A percentile compares a stretch with the other conserved stretches of the same genome.
These are phyloP conservation scores for Tragelaphus imberbis DNA, from an alignment of 2,113 vertebrate genomes.

Conservation along the genomic window DNA sequence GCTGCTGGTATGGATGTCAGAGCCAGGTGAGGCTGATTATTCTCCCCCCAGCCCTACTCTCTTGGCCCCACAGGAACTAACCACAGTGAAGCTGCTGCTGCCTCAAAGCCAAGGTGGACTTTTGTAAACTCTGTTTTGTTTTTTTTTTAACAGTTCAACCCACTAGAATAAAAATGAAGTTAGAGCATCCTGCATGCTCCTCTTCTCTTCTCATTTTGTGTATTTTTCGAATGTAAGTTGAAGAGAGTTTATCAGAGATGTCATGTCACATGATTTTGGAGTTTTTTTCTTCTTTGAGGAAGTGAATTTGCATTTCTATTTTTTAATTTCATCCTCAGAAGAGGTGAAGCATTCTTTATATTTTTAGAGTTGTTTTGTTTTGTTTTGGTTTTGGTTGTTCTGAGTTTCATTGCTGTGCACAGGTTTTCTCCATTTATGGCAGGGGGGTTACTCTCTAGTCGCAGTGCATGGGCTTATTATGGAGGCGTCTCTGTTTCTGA, in stretches of 20 bases:
- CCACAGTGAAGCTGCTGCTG: neutral
- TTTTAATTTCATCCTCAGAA: neutral
- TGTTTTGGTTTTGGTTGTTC: neutral
- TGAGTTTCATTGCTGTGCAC: neutral
- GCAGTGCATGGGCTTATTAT: neutral
- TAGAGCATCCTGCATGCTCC: neutral
- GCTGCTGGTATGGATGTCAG: fast-evolving
- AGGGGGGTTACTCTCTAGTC: neutral
- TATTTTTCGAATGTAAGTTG: neutral
- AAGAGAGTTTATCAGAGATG: neutral
- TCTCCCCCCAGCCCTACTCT: neutral
- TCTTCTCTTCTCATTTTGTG: neutral
- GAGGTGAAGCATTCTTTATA: neutral
- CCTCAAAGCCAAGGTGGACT: neutral
- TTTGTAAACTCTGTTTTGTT: neutral
- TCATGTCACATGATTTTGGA: neutral
- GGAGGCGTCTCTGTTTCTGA: neutral
- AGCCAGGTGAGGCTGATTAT: neutral
- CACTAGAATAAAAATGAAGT: neutral
- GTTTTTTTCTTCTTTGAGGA: neutral
- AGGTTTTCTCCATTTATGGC: neutral
- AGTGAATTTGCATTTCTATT: neutral
- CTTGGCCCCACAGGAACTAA: neutral
- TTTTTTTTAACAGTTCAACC: neutral
- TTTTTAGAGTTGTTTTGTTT: neutral